A percentile compares a stretch with the other conserved stretches of the same genome.
phyloP scores from a whole-genome alignment of 2,888 invertebrate species.

The Danaus chrysippus region DNA sequence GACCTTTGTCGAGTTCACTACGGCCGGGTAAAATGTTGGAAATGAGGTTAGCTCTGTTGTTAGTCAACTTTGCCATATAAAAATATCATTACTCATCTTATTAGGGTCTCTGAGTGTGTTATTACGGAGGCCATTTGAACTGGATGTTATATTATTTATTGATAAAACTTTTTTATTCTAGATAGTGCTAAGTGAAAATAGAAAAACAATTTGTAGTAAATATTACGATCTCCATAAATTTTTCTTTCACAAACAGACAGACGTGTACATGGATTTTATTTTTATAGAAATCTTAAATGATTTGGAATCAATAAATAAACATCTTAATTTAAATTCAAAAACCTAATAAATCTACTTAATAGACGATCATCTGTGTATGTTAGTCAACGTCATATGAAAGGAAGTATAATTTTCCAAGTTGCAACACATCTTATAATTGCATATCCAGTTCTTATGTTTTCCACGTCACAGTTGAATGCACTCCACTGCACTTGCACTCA shows the following conservation, averaged over 20 bases:
- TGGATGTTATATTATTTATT: too few species aligned
- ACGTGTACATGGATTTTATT: too few species aligned
- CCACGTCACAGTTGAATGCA: conserved; percentile 28
- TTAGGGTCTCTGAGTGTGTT: too few species aligned
- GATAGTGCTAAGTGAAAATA: too few species aligned
- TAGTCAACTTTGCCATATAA: neutral
- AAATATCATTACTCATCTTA: neutral
- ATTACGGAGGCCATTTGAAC: neutral
- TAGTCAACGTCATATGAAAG: neutral
- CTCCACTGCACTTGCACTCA: conserved; percentile 44
- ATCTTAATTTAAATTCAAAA: too few species aligned
- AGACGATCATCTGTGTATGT: neutral
- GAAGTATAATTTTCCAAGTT: neutral
- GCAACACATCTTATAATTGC: conserved; percentile 18
- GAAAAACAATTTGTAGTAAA: too few species aligned
- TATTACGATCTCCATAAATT: too few species aligned
- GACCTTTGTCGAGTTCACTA: conserved; percentile 42
- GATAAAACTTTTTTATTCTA: too few species aligned
- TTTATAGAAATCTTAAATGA: too few species aligned
- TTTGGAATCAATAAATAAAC: too few species aligned
- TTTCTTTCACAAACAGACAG: too few species aligned
- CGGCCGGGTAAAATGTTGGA: conserved; percentile 1
- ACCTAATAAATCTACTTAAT: neutral
- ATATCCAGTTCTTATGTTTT: conserved; percentile 14
- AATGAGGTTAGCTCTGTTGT: conserved; percentile 2